These are phyloP conservation scores for Prietella phreatophila DNA, from an alignment of 2,113 vertebrate genomes.

Conservation along the genomic window DNA sequence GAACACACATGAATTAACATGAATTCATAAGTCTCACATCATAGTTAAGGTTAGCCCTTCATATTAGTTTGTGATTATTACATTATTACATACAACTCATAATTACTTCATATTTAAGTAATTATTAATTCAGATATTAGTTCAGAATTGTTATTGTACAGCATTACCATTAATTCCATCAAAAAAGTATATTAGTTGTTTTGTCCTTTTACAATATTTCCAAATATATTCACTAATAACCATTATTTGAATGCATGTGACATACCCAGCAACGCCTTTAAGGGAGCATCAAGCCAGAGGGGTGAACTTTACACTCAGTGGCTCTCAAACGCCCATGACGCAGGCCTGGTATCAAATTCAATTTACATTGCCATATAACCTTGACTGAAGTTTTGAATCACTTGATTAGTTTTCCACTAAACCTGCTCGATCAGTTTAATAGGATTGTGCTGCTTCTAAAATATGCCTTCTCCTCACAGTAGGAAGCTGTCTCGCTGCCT, in stretches of 20 bases:
- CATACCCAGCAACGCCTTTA: slow-evolving; percentile 8
- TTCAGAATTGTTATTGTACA: too few species aligned
- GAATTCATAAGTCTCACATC: too few species aligned
- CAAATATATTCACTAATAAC: not conserved
- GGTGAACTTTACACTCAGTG: slow-evolving; percentile 62
- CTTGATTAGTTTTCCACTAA: slow-evolving; percentile 67
- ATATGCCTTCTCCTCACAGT: slow-evolving; percentile 40
- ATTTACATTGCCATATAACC: slow-evolving; percentile 68
- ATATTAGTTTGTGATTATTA: too few species aligned
- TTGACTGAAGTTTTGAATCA: slow-evolving; percentile 70
- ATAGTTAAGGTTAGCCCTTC: too few species aligned
- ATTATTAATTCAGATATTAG: too few species aligned
- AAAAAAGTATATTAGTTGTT: not conserved
- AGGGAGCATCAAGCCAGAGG: slow-evolving; percentile 46
- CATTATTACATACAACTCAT: too few species aligned
- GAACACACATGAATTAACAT: not conserved
- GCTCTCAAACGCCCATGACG: slow-evolving; percentile 62
- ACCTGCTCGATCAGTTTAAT: slow-evolving; percentile 64
- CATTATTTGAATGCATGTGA: slow-evolving; percentile 26
- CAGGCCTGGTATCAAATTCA: slow-evolving; percentile 64
- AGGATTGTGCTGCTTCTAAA: slow-evolving; percentile 58
- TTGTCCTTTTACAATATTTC: not conserved
- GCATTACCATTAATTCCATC: not conserved
- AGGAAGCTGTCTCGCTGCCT: slow-evolving; percentile 16
- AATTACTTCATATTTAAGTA: too few species aligned